Percentiles rank a stretch among this genome's conserved stretches.
phyloP scores from a whole-genome alignment of 1,140 invertebrate species.

The Drosophila ficusphila region DNA sequence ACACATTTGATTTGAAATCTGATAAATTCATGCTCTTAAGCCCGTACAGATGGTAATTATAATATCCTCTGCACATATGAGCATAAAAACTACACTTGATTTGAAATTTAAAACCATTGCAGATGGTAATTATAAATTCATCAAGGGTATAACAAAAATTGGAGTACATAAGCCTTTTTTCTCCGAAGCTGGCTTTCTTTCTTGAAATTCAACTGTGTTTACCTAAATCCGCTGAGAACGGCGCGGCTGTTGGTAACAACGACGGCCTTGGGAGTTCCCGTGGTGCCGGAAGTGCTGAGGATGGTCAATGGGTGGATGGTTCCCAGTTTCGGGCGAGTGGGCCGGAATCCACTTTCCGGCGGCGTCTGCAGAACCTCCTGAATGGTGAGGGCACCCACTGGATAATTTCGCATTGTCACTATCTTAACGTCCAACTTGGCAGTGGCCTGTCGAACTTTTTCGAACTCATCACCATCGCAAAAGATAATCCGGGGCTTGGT shows the following conservation, averaged over 20 bases:
- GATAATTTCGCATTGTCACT: conserved; percentile 22
- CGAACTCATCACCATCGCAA: conserved; percentile 38
- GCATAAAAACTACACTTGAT: too few species aligned
- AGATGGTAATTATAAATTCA: too few species aligned
- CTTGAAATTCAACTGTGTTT: too few species aligned
- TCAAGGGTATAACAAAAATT: too few species aligned
- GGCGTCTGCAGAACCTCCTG: conserved; percentile 1
- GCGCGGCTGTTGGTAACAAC: conserved; percentile 86
- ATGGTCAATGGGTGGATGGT: conserved; percentile 56
- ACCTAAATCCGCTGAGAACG: not conserved
- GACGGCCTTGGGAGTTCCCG: conserved; percentile 91
- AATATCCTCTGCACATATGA: too few species aligned
- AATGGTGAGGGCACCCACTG: not conserved
- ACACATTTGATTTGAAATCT: too few species aligned
- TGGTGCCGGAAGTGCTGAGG: conserved; percentile 88
- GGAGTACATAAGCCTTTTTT: too few species aligned
- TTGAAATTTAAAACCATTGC: too few species aligned
- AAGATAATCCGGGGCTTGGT: conserved; percentile 42
- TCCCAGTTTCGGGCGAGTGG: not conserved
- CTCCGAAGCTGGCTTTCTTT: too few species aligned
- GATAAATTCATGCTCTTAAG: too few species aligned
- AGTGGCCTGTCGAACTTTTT: conserved; percentile 4
- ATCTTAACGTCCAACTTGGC: conserved; percentile 12
- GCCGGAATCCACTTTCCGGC: conserved; percentile 1
- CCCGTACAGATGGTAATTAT: too few species aligned